Conservation (phyloP, 2,888 invertebrate species). For the Drosophila colorata region DNA sequence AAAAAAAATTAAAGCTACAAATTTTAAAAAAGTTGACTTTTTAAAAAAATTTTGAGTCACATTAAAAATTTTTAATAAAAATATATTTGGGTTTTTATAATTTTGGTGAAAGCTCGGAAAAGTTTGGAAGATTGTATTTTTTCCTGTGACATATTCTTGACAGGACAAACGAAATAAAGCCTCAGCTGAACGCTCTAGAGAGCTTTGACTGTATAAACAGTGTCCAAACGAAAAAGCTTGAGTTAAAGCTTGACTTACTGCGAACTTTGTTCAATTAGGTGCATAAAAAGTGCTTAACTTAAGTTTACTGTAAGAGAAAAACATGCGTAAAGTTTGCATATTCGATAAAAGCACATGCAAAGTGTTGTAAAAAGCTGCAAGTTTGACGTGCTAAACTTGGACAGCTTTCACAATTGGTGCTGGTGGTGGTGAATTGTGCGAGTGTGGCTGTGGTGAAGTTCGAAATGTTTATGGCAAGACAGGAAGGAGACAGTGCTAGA, state of each 20-base stretch:
- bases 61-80: no score
- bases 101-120: no score
- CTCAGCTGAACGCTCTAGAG: no score
- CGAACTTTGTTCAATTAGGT: conserved; percentile 1
- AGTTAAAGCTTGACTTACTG: background rate
- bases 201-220: background rate
- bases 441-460: conserved; percentile 17
- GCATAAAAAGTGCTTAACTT: background rate
- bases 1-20: no score
- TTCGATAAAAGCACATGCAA: conserved; percentile 37
- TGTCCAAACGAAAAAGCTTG: no score
- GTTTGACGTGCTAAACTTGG: conserved; percentile 21
- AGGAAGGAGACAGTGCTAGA: background rate
- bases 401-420: conserved; percentile 7
- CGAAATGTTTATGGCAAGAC: conserved; percentile 29
- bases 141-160: no score
- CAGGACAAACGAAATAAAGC: no score
- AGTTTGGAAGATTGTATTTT: no score
- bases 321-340: conserved; percentile 17
- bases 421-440: background rate
- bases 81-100: no score
- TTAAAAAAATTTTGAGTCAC: no score
- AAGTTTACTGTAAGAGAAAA: background rate
- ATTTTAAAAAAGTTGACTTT: no score
- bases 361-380: conserved; percentile 10